Percentiles rank a stretch among this genome's conserved stretches.
Conservation (phyloP, 2,888 invertebrate genomes). For the Xiphydria camelus region DNA sequence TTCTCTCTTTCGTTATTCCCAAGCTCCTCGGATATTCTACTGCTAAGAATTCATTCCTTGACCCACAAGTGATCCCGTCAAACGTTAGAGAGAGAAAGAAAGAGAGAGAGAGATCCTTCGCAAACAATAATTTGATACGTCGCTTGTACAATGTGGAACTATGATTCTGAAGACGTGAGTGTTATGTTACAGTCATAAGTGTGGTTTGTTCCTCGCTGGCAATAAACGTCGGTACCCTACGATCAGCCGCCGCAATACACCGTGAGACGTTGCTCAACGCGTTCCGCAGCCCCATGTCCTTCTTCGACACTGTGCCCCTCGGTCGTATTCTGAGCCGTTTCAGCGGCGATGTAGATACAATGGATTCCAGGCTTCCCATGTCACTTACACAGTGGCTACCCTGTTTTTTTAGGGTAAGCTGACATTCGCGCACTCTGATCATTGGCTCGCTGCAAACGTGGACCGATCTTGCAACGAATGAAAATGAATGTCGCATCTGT, state of each 20-base stretch:
- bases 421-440: slow-evolving; percentile 5
- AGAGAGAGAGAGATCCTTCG: no score
- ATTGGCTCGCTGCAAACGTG: slow-evolving; percentile 5
- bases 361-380: slow-evolving; percentile 61
- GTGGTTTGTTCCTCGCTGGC: slow-evolving; percentile 70
- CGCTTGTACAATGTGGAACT: no score
- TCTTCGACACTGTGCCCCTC: slow-evolving; percentile 67
- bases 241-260: slow-evolving; percentile 54
- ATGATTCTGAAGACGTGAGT: slow-evolving; percentile 6
- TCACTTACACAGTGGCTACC: slow-evolving; percentile 45
- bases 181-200: slow-evolving; percentile 63
- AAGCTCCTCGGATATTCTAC: no score
- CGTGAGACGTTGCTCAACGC: slow-evolving; percentile 57
- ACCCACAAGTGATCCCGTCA: no score
- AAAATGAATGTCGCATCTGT: no score
- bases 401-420: slow-evolving; percentile 50
- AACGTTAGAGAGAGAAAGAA: no score
- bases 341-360: slow-evolving; percentile 62
- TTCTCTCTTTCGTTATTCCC: no score
- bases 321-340: slow-evolving; percentile 68
- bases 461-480: background rate
- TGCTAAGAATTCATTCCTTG: no score
- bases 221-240: slow-evolving; percentile 68
- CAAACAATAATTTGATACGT: no score
- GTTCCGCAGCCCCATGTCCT: slow-evolving; percentile 62